These are phyloP conservation scores for Megaustenia siamemsis DNA, from an alignment of 2,888 invertebrate species.

Conservation along the genomic window DNA sequence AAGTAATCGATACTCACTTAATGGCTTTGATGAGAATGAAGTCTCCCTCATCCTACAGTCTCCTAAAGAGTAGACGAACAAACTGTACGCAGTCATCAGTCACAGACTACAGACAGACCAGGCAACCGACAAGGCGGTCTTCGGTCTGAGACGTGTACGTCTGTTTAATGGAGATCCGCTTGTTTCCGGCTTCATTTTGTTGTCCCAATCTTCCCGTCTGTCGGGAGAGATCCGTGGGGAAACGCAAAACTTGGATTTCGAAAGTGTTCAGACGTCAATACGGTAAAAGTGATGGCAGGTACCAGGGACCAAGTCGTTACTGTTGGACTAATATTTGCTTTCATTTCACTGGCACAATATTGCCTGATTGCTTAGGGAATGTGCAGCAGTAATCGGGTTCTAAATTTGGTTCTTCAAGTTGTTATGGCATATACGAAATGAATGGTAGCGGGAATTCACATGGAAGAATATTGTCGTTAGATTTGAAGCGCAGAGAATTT, in stretches of 20 bases:
- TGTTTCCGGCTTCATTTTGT: not conserved
- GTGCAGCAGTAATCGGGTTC: not conserved
- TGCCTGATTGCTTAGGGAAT: not conserved
- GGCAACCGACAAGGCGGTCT: too few species aligned
- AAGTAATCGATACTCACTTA: not conserved
- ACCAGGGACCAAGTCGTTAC: not conserved
- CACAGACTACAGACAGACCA: not conserved
- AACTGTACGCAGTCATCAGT: too few species aligned
- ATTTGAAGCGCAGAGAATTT: too few species aligned
- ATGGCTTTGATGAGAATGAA: not conserved
- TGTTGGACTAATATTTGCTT: not conserved
- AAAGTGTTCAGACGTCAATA: constrained; percentile 15
- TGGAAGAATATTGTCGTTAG: too few species aligned
- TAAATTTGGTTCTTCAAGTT: not conserved
- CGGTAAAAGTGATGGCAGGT: not conserved
- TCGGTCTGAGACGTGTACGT: too few species aligned
- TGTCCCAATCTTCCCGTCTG: not conserved
- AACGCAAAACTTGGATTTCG: not conserved
- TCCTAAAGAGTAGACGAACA: too few species aligned
- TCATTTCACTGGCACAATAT: constrained; percentile 7
- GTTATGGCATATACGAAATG: too few species aligned
- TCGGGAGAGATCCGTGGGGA: not conserved
- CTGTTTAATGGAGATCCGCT: not conserved
- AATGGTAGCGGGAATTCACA: too few species aligned
- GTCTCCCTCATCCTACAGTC: too few species aligned